Base-by-base conservation (phyloP, 2,888 invertebrate species). In the Cristatella mucedo region DNA sequence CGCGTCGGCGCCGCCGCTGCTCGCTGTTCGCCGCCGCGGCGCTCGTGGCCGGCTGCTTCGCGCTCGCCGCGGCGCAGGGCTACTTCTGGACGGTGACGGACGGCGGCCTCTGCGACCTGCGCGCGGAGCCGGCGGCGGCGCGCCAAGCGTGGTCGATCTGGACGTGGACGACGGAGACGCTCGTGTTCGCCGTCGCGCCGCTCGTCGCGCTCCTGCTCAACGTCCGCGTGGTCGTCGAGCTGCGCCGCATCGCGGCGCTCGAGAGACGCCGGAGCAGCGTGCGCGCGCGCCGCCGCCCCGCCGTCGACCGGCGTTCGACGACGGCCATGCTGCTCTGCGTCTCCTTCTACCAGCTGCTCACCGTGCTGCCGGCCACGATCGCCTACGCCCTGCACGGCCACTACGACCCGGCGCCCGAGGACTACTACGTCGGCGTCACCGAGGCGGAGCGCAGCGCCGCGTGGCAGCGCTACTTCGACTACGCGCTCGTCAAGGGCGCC, bases 261-360 rank as follows among this genome's bases (percentile, higher is more conserved):
- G 40, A 40, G 19, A 29, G 18, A 21, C 15, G 21, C 15, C 21
- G 21, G 4, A 33, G 45, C 6, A 33, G 43, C 2, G n/a, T n/a
- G n/a, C n/a, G n/a, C n/a, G n/a, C n/a, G n/a, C n/a, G n/a, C n/a
- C n/a, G n/a, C n/a, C n/a, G n/a, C n/a, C n/a, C n/a, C n/a, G n/a
- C n/a, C n/a, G 43, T 49, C 18, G 50, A 53, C 37, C 51, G 51
- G 33, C 49, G 53, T 11, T 61, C 63, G 3, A 61, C 61, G 1
- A 65, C 65, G 2, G 50, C 59, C 13, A 63, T 61, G 18, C 46
- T 65, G 2, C 48, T 65, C 16, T 54, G 57, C 2, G 62, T 65
- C 4, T 63, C 63, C 3, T 65, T 65, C 45, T 65, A 61, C 46
- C 53, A 63, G 9, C 63, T 64, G 20, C 53, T 58, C 41, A 64